Evolutionary conservation across 2,888 invertebrate genomes (phyloP).

Genomic region (Laspeyria flexula): DNA sequence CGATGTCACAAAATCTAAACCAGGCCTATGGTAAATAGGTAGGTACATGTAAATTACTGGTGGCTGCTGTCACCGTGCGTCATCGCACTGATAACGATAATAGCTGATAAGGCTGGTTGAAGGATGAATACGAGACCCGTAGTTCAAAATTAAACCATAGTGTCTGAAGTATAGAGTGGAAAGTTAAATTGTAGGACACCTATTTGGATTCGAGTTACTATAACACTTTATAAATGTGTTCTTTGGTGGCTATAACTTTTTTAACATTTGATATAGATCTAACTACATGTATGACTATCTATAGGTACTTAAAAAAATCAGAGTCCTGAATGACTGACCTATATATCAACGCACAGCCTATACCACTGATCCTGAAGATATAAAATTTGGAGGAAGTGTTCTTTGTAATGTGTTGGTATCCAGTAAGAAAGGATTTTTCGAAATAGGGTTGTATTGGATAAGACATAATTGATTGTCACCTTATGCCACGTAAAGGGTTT

Average conservation of each 20-base stretch:
- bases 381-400: too few relatives aligned
- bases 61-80: slow-evolving; percentile 57
- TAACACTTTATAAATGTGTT: not conserved
- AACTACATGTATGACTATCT: too few relatives aligned
- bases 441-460: too few relatives aligned
- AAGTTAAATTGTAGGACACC: slow-evolving; percentile 1
- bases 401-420: too few relatives aligned
- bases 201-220: not conserved
- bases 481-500: too few relatives aligned
- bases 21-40: slow-evolving; percentile 45
- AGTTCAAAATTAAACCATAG: slow-evolving; percentile 7
- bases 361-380: too few relatives aligned
- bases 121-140: slow-evolving; percentile 32
- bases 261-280: too few relatives aligned
- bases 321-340: too few relatives aligned
- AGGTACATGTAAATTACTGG: slow-evolving; percentile 51
- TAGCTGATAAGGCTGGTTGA: slow-evolving; percentile 49
- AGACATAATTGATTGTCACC: too few relatives aligned
- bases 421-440: too few relatives aligned
- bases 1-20: slow-evolving; percentile 28
- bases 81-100: slow-evolving; percentile 59
- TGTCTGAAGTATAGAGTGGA: not conserved
- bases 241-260: not conserved
- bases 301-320: too few relatives aligned
- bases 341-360: too few relatives aligned